phyloP scores from a whole-genome alignment of 2,113 vertebrate genomes.

The Brachypteracias leptosomus region DNA sequence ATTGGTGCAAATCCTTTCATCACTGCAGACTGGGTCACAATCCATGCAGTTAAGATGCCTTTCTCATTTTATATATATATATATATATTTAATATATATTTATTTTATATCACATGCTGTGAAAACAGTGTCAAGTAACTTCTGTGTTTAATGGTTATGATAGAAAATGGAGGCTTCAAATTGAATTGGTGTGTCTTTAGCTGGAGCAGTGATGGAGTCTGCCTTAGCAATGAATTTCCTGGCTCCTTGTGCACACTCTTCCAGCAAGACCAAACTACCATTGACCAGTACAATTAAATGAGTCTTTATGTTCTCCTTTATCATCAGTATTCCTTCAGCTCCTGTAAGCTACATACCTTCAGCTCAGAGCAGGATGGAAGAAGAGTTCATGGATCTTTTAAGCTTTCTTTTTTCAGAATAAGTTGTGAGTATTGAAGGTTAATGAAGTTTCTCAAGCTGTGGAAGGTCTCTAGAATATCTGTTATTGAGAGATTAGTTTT shows the following conservation, averaged over 20 bases:
- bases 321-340: neutral
- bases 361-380: neutral
- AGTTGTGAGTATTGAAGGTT: neutral
- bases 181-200: fast-evolving
- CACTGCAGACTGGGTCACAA: neutral
- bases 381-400: neutral
- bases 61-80: neutral
- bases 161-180: neutral
- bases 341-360: neutral
- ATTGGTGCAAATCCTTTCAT: neutral
- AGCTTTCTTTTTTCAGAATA: neutral
- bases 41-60: neutral
- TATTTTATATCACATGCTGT: neutral
- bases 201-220: fast-evolving
- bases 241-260: neutral
- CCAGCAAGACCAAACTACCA: neutral
- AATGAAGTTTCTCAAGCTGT: neutral
- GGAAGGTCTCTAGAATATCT: neutral
- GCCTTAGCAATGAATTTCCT: neutral
- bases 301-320: neutral
- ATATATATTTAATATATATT: too few species aligned
- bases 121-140: neutral
- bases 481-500: neutral
- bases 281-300: neutral
- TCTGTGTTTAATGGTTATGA: neutral